These are phyloP conservation scores for Oostethus manadensis DNA, from an alignment of 2,113 vertebrate genomes.

Conservation along the genomic window DNA sequence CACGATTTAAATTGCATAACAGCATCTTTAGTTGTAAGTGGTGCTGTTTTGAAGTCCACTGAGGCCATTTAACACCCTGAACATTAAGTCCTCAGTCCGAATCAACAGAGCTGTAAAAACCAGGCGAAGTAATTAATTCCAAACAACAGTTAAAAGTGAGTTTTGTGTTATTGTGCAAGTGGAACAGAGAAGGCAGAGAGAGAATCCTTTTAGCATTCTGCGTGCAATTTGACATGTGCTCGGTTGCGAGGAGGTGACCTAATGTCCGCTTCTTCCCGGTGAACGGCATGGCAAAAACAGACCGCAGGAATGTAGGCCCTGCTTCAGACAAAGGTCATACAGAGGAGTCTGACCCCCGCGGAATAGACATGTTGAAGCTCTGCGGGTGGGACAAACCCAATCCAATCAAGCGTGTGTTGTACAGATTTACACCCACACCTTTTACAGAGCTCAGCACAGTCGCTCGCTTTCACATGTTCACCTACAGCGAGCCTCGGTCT, in stretches of 20 bases:
- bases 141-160: constrained; percentile 53
- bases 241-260: constrained; percentile 61
- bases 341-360: constrained; percentile 34
- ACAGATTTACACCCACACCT: constrained; percentile 30
- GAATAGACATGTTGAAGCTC: constrained; percentile 31
- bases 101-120: constrained; percentile 53
- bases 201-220: constrained; percentile 56
- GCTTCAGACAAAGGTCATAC: constrained; percentile 58
- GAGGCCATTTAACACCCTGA: constrained; percentile 4
- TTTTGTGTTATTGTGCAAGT: constrained; percentile 41
- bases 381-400: constrained; percentile 25
- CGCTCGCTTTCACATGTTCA: constrained; percentile 3
- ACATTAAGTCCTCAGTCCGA: constrained; percentile 34
- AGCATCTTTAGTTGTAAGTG: constrained; percentile 22
- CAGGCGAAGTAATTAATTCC: constrained; percentile 53
- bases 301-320: constrained; percentile 47
- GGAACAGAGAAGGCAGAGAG: not conserved
- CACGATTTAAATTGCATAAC: constrained; percentile 26
- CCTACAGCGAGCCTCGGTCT: constrained; percentile 17
- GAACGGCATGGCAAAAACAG: constrained; percentile 52
- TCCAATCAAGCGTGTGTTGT: constrained; percentile 32
- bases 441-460: constrained; percentile 5
- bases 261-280: constrained; percentile 40
- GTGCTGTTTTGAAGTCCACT: not conserved
- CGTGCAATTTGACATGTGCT: constrained; percentile 37